A percentile compares a stretch with the other conserved stretches of the same genome.
Conservation (phyloP, 2,113 vertebrate species). For the Ardeotis arabs region DNA sequence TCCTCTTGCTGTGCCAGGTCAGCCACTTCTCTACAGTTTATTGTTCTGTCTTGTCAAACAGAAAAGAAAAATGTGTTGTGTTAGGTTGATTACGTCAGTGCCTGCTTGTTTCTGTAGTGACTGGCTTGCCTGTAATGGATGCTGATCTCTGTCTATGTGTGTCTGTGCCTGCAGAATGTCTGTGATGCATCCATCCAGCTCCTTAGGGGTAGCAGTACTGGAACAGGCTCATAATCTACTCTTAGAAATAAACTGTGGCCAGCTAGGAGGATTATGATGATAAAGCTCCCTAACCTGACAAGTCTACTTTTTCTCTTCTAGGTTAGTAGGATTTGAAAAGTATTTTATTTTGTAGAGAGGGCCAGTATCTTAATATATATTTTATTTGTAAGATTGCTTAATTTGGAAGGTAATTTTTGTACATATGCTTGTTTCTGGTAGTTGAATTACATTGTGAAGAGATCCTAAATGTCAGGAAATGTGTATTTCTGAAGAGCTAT, state of each 20-base stretch:
- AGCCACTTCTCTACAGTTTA: neutral
- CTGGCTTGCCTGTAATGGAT: neutral
- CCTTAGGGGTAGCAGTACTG: neutral
- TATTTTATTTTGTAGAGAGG: neutral
- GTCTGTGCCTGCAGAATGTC: neutral
- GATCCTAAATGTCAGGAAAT: neutral
- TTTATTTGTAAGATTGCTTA: neutral
- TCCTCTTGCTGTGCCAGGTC: neutral
- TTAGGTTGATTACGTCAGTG: rapidly evolving
- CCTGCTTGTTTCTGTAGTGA: neutral
- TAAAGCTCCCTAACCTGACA: neutral
- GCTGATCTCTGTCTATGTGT: neutral
- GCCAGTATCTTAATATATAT: neutral
- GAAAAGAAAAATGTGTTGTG: neutral
- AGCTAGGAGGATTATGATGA: neutral
- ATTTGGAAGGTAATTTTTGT: neutral
- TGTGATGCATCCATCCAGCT: neutral
- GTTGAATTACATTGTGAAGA: neutral
- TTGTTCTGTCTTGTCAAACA: neutral
- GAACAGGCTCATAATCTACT: neutral
- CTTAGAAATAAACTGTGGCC: neutral
- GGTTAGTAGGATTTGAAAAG: neutral
- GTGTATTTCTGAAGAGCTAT: neutral
- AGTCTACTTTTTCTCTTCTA: neutral
- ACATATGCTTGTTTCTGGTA: neutral